Percentiles rank a stretch among this genome's conserved stretches.
Conservation (phyloP, 2,888 invertebrate genomes). For the Caenorhabditis becei region DNA sequence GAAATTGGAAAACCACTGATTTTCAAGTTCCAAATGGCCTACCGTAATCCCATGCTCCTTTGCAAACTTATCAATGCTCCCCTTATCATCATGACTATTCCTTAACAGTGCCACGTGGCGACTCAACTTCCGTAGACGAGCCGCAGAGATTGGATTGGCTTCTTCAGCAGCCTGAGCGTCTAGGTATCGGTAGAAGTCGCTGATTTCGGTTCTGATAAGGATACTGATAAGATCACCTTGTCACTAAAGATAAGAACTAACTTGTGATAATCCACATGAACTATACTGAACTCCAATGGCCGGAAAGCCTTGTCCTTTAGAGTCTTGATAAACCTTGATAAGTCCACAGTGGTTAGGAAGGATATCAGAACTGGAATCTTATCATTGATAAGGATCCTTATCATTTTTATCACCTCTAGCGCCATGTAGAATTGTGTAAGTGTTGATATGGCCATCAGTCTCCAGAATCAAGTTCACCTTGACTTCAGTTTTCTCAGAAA, state of each 20-base stretch:
- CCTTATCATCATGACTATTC: slow-evolving; percentile 51
- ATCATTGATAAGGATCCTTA: too few relatives aligned
- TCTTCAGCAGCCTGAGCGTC: slow-evolving; percentile 37
- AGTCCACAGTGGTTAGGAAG: slow-evolving; percentile 44
- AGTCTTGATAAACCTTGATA: slow-evolving; percentile 47
- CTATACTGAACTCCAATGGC: slow-evolving; percentile 52
- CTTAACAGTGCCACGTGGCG: slow-evolving; percentile 49
- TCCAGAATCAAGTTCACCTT: slow-evolving; percentile 51
- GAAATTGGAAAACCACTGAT: too few relatives aligned
- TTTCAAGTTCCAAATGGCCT: background rate
- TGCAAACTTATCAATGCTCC: slow-evolving; percentile 36
- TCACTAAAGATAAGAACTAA: background rate
- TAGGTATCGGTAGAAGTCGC: slow-evolving; percentile 39
- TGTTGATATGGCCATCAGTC: slow-evolving; percentile 53
- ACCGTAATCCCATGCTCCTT: slow-evolving; percentile 36
- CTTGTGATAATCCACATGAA: slow-evolving; percentile 55
- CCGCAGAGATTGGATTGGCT: slow-evolving; percentile 39
- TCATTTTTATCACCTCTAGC: slow-evolving; percentile 57
- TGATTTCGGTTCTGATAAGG: slow-evolving; percentile 28
- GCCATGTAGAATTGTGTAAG: slow-evolving; percentile 42
- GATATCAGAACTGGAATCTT: slow-evolving; percentile 42
- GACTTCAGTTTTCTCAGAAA: slow-evolving; percentile 23
- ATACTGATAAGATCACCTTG: too few relatives aligned
- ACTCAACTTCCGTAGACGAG: slow-evolving; percentile 45
- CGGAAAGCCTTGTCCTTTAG: slow-evolving; percentile 49